phyloP scores from a whole-genome alignment of 2,113 vertebrate species.

The Onychostoma macrolepis region DNA sequence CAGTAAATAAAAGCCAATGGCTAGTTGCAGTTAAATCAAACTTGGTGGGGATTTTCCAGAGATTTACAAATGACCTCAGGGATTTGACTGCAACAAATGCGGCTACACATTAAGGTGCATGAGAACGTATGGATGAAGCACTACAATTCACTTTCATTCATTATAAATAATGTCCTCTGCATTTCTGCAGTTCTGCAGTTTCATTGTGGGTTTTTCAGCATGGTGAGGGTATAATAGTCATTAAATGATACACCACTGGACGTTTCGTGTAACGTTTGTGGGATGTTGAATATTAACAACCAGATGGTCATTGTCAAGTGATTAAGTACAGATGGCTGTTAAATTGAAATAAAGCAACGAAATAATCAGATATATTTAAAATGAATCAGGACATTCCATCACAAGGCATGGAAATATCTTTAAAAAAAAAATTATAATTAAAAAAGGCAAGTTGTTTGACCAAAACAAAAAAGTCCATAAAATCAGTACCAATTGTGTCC shows the following conservation, averaged over 20 bases:
- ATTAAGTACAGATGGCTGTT: conserved; percentile 3
- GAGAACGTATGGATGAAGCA: background rate
- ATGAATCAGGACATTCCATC: background rate
- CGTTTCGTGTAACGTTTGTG: background rate
- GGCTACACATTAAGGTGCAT: background rate
- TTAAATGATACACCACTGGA: conserved; percentile 13
- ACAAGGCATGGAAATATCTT: background rate
- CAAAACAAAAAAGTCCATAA: background rate
- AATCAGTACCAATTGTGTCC: background rate
- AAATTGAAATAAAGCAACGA: background rate
- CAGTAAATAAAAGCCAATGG: conserved; percentile 96
- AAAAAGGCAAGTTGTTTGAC: background rate
- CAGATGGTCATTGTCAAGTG: background rate
- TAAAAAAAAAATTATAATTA: too few species aligned
- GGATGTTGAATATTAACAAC: background rate
- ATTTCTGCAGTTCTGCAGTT: background rate
- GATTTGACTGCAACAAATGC: conserved; percentile 66
- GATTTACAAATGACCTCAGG: conserved; percentile 93
- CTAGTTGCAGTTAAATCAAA: conserved; percentile 94
- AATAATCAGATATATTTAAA: background rate
- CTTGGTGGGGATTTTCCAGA: conserved; percentile 89
- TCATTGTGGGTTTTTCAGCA: background rate
- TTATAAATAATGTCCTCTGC: background rate
- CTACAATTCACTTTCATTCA: background rate
- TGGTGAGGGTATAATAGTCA: background rate